Conservation (phyloP, 53 echinoderm and acorn worm species). For the Apostichopus leukothele region DNA sequence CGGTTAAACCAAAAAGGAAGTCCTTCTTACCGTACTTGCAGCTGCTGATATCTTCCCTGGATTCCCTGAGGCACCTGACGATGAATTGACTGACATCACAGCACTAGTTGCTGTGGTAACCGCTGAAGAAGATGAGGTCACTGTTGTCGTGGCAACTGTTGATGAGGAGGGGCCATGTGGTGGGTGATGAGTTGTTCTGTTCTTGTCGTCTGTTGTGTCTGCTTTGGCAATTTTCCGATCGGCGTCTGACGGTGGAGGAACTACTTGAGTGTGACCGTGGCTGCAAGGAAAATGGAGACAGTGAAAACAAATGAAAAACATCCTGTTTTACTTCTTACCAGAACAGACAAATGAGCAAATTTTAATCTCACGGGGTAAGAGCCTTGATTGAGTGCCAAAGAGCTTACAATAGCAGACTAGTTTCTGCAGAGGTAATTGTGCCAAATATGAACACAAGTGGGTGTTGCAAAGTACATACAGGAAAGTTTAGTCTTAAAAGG, state of each 20-base stretch:
- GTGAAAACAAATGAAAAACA: constrained; percentile 29
- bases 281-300: constrained; percentile 17
- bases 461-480: neutral
- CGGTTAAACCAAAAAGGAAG: neutral
- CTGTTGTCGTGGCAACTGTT: constrained; percentile 56
- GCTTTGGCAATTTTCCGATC: constrained; percentile 50
- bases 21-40: constrained; percentile 29
- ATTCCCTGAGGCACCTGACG: constrained; percentile 78
- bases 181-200: constrained; percentile 40
- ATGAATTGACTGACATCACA: constrained; percentile 60
- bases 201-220: constrained; percentile 45
- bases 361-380: constrained; percentile 25
- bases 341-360: neutral
- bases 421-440: neutral
- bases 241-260: constrained; percentile 16
- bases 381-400: constrained; percentile 7
- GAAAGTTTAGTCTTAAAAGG: too few relatives aligned
- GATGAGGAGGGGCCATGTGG: constrained; percentile 24
- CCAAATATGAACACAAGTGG: neutral
- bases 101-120: constrained; percentile 67
- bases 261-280: constrained; percentile 34
- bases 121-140: constrained; percentile 56
- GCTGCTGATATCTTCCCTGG: constrained; percentile 60
- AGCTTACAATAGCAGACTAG: constrained; percentile 8
- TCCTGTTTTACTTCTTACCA: constrained; percentile 7